Base-by-base conservation (phyloP, 2,888 invertebrate genomes). In the Lobophora halterata region DNA sequence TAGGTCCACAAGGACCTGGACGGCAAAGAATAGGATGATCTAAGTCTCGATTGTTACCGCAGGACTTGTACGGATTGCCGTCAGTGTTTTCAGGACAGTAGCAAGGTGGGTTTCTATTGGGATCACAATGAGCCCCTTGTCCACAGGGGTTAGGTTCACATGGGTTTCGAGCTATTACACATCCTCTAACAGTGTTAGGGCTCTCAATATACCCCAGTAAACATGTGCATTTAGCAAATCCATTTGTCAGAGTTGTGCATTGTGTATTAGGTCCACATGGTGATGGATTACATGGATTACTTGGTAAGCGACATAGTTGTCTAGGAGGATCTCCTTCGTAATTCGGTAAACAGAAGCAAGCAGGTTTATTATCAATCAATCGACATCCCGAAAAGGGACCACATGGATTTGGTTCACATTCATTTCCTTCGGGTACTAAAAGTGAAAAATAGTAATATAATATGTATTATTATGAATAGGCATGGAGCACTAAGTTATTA, bases 241-340 rank as follows among this genome's bases (percentile, higher is more conserved):
- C 95, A 55, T 94, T 95, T 32, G 89, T 83, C 31, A 95, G 79
- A 29, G 94, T 87, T 1, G 93, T 89, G 61, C 97, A 96, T 71
- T 95, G 95, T 1, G 96, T 96, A 61, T 96, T 96, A 4, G 95
- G 95, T 6, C 96, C 96, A 68, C 96, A 97, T 0, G 95, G 94
- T 6, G 95, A 95, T 14, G 95, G 93, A 57, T 93, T 92, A 64
- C 96, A 96, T 3, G 95, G 95, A 65, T 93, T 93, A 42, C 89
- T 89, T 9, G 94, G 94, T 43, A 95, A 68, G 52, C 89, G 88
- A 58, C 96, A 96, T 1, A 90, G 90, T 29, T 89, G 85, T 28
- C 89, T 75, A 11, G 96, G 96, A 31, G 96, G 96, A 65, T 92
- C 92, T 46, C 96, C 96, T 79, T 95, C 95, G 65, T 90, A 96